These are phyloP conservation scores for Orthonyx spaldingii DNA, from an alignment of 2,113 vertebrate genomes.

Conservation along the genomic window DNA sequence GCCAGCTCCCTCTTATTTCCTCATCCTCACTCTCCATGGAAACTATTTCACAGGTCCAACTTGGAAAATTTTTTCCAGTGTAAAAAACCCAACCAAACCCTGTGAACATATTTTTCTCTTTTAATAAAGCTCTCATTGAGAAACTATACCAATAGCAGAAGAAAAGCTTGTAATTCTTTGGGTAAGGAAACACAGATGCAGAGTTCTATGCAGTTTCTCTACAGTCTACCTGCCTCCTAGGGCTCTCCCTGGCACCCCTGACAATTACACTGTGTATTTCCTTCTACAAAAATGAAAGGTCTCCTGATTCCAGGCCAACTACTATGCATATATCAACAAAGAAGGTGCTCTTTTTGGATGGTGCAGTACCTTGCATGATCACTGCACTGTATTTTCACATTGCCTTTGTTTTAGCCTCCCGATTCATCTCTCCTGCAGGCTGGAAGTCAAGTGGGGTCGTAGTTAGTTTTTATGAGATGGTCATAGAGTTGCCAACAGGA, in stretches of 20 bases:
- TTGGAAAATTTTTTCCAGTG: neutral
- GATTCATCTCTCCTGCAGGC: neutral
- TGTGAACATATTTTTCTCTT: neutral
- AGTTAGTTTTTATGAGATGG: neutral
- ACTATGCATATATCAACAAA: rapidly evolving
- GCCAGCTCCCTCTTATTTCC: neutral
- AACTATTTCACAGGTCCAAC: neutral
- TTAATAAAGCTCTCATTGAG: neutral
- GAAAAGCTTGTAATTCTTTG: neutral
- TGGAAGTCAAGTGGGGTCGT: neutral
- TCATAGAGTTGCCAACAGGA: rapidly evolving
- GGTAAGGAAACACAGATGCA: neutral
- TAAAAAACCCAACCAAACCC: neutral
- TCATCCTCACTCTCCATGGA: neutral
- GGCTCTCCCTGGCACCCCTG: neutral
- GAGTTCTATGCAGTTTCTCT: neutral
- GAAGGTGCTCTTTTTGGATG: neutral
- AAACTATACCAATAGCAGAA: neutral
- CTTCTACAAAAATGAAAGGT: neutral
- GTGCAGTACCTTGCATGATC: neutral
- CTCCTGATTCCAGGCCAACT: neutral
- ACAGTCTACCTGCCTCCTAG: neutral
- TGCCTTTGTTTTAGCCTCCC: neutral
- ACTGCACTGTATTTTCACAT: neutral
- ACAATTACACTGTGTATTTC: neutral